These are phyloP conservation scores for Gasterosteus nipponicus DNA, from an alignment of 2,113 vertebrate genomes.

Conservation along the genomic window DNA sequence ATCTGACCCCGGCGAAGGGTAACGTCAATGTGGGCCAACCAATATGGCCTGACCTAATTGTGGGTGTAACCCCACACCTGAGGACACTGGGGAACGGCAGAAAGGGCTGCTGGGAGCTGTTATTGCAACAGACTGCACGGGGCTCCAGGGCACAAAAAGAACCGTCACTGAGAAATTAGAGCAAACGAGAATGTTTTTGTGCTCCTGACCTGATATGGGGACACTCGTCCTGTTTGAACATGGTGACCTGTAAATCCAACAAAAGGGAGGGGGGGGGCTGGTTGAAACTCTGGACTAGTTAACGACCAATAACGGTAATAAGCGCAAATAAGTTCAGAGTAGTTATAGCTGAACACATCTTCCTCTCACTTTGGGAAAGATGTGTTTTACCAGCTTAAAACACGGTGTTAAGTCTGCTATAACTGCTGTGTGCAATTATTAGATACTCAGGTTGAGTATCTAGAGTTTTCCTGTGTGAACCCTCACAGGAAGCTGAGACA, in stretches of 20 bases:
- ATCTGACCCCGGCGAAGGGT: conserved; percentile 28
- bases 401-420: not conserved
- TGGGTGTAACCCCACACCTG: conserved; percentile 62
- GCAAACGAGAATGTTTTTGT: conserved; percentile 42
- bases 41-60: conserved; percentile 70
- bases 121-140: conserved; percentile 47
- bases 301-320: too few relatives aligned
- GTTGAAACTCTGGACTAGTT: not conserved
- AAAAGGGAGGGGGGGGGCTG: not conserved
- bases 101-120: not conserved
- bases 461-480: not conserved
- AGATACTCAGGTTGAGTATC: not conserved
- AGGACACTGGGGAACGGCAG: conserved; percentile 8
- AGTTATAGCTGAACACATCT: not conserved
- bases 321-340: not conserved
- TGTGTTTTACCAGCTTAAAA: not conserved
- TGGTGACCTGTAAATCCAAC: not conserved
- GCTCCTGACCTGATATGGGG: conserved; percentile 27
- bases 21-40: conserved; percentile 67
- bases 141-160: conserved; percentile 20
- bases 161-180: conserved; percentile 43
- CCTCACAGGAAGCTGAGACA: too few relatives aligned
- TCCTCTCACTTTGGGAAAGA: not conserved
- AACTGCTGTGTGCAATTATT: not conserved
- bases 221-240: conserved; percentile 14